Evolutionary conservation across 2,888 invertebrate species (phyloP).

Genomic region (Loripinus fragilis): DNA sequence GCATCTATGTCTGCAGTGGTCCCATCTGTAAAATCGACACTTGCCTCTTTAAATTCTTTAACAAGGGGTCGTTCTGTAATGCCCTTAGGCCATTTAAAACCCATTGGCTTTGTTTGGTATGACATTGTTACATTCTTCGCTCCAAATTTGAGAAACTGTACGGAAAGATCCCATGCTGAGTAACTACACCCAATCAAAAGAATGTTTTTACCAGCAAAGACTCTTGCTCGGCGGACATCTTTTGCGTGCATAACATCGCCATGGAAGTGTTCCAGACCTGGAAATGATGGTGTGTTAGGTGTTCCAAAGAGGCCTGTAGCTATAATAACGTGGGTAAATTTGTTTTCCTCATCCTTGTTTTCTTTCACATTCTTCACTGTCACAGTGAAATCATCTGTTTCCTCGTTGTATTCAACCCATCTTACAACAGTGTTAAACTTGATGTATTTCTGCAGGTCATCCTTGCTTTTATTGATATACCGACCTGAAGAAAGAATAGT

Average conservation of each 20-base stretch:
- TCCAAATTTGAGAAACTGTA: conserved; percentile 46
- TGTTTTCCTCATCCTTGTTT: conserved; percentile 24
- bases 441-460: conserved; percentile 28
- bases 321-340: conserved; percentile 50
- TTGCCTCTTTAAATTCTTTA: conserved; percentile 13
- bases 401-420: conserved; percentile 33
- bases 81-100: conserved; percentile 21
- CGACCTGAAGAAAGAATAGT: not conserved
- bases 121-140: conserved; percentile 26
- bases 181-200: conserved; percentile 42
- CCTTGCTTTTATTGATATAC: not conserved
- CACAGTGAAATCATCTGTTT: conserved; percentile 43
- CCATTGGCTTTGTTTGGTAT: conserved; percentile 16
- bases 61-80: conserved; percentile 31
- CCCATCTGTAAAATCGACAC: conserved; percentile 18
- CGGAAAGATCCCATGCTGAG: conserved; percentile 50
- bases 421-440: conserved; percentile 40
- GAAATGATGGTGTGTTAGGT: conserved; percentile 41
- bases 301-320: conserved; percentile 41
- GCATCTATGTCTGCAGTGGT: conserved; percentile 26
- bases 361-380: conserved; percentile 27
- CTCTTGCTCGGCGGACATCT: conserved; percentile 41
- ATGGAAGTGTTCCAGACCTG: conserved; percentile 40
- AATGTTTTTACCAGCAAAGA: conserved; percentile 38
- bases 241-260: conserved; percentile 49